Evolutionary conservation across 1,140 invertebrate genomes (phyloP).

Genomic region (Drosophila lacteicornis): DNA sequence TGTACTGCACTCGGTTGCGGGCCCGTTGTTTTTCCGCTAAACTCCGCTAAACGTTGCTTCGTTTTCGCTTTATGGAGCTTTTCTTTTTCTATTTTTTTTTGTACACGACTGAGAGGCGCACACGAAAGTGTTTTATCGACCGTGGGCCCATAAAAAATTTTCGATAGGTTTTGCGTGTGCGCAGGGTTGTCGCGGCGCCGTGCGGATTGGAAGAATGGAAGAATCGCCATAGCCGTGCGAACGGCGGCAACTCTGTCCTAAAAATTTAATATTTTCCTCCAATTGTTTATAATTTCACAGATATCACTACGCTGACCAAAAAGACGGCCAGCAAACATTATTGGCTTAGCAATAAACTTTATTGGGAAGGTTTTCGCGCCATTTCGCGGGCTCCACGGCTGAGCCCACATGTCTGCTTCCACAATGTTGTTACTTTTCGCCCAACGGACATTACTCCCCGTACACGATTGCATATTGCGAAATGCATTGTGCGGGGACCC

Average conservation of each 20-base stretch:
- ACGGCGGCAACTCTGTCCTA: conserved; percentile 53
- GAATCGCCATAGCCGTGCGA: conserved; percentile 23
- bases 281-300: conserved; percentile 52
- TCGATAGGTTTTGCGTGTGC: conserved; percentile 45
- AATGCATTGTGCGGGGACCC: neutral
- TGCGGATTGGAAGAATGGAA: neutral
- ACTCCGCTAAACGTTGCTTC: conserved; percentile 9
- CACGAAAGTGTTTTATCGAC: conserved; percentile 71
- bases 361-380: neutral
- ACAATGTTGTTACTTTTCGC: conserved; percentile 57
- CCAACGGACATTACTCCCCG: conserved; percentile 59
- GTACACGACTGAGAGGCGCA: conserved; percentile 70
- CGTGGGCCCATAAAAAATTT: conserved; percentile 61
- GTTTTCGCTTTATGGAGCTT: conserved; percentile 42
- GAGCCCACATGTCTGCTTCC: conserved; percentile 17
- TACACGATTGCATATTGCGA: conserved; percentile 8
- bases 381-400: neutral
- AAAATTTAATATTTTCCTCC: conserved; percentile 73
- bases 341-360: neutral
- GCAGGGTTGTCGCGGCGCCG: conserved; percentile 47
- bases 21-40: conserved; percentile 3
- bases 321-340: neutral
- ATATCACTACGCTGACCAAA: neutral
- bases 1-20: conserved; percentile 18
- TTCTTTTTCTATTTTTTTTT: conserved; percentile 54